Evolutionary conservation across 2,888 invertebrate genomes (phyloP).

Genomic region (Teinopalpus imperialis): DNA sequence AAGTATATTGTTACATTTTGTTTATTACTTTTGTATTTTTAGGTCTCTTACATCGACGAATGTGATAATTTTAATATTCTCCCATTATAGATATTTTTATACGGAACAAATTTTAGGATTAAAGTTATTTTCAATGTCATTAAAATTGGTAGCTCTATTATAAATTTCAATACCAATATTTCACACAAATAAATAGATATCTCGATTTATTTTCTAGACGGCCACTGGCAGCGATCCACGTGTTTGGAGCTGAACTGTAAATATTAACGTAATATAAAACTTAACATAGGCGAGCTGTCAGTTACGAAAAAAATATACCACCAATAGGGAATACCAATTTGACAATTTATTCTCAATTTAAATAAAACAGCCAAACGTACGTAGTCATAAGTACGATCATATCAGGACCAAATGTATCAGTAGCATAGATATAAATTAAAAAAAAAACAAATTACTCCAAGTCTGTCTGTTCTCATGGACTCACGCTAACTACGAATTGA

Average conservation of each 20-base stretch:
- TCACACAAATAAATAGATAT: too few species aligned
- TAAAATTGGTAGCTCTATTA: too few species aligned
- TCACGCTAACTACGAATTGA: constrained; percentile 11
- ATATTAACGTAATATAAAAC: constrained; percentile 44
- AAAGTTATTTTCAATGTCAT: constrained; percentile 9
- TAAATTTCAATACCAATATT: too few species aligned
- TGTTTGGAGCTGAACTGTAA: constrained; percentile 40
- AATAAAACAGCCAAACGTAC: neutral
- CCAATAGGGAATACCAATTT: too few species aligned
- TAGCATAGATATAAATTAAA: neutral
- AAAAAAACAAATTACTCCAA: constrained; percentile 21
- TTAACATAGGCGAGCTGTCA: constrained; percentile 1
- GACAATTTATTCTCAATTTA: neutral
- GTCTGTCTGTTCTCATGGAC: constrained; percentile 9
- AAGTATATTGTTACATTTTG: constrained; percentile 27
- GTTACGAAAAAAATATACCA: neutral
- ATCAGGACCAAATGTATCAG: constrained; percentile 1
- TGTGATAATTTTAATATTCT: constrained; percentile 37
- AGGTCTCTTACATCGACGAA: constrained; percentile 33
- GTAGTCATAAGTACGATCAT: neutral
- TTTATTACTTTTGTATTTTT: constrained; percentile 27
- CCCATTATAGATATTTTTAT: constrained; percentile 24
- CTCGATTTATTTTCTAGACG: too few species aligned
- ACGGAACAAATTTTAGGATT: constrained; percentile 35
- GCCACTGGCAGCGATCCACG: constrained; percentile 23